Conservation (phyloP, 1,140 invertebrate species). For the Frieseomelitta varia region DNA sequence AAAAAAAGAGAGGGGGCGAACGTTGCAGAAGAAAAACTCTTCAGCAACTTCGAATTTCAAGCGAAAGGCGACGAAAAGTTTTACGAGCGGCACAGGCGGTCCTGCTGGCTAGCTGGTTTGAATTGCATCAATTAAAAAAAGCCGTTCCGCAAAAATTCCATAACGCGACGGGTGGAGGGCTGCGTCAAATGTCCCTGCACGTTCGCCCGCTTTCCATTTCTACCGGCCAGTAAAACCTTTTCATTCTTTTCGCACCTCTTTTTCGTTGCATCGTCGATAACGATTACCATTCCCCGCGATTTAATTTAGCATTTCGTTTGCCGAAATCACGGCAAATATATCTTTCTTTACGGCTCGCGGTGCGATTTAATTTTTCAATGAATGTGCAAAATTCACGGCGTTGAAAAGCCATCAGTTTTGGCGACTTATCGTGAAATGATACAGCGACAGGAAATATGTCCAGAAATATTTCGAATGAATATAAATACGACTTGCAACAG, state of each 20-base stretch:
- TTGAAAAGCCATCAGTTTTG: not conserved
- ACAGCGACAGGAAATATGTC: not conserved
- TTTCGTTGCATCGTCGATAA: slow-evolving; percentile 53
- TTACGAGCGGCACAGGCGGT: slow-evolving; percentile 66
- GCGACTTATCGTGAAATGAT: not conserved
- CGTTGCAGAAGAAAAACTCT: slow-evolving; percentile 28
- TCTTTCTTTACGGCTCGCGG: not conserved
- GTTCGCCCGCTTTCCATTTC: slow-evolving; percentile 56
- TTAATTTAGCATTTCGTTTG: slow-evolving; percentile 40
- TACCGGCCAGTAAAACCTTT: slow-evolving; percentile 58
- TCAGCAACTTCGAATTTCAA: slow-evolving; percentile 53
- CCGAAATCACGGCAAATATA: not conserved
- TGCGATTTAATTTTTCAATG: not conserved
- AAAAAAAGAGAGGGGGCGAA: not conserved
- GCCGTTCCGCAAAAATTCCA: slow-evolving; percentile 71
- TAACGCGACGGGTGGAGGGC: slow-evolving; percentile 53
- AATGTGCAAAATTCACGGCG: not conserved
- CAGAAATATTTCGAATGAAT: not conserved
- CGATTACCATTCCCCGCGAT: slow-evolving; percentile 29
- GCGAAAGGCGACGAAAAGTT: slow-evolving; percentile 66
- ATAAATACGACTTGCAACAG: not conserved
- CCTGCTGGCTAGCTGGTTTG: slow-evolving; percentile 58
- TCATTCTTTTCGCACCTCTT: slow-evolving; percentile 57
- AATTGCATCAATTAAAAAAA: slow-evolving; percentile 73
- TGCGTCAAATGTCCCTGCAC: slow-evolving; percentile 64